Base-by-base conservation (phyloP, 2,888 invertebrate genomes). In the Aricia artaxerxes region DNA sequence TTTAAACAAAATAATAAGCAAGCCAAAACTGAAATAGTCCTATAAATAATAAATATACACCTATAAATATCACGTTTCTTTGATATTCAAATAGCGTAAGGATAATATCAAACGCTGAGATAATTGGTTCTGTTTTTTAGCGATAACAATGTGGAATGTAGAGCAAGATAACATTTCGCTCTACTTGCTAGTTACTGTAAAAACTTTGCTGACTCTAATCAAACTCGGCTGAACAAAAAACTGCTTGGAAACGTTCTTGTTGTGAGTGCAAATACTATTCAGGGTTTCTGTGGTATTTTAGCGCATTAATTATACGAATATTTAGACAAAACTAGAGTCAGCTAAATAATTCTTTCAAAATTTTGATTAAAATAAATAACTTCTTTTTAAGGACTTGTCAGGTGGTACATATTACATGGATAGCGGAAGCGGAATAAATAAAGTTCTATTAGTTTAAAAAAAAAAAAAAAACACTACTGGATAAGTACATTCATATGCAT, bases 131-230 rank as follows among this genome's bases (percentile, higher is more conserved):
- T 9, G 61, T 61, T 61, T 24, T 57, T 61, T 61, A 61, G 24
- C 7, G n/a, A 61, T 61, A 61, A 24, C 61, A 61, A 61, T 61
- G 24, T 61, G 24, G 7, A 61, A 61, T 61, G 24, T 61, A 24
- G 24, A 61, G 24, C 61, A 61, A 61, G 16, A 61, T 24, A 61
- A 61, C 61, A 61, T 61, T 61, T 61, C 24, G 6, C 24, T 24
- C 24, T 7, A 61, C 24, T 61, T 61, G 24, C 61, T 7, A 61
- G 9, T 61, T 61, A 7, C 61, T 61, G 61, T 9, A 61, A 61
- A 61, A 61, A 61, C 61, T 61, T 61, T 61, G 61, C 61, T n/a
- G 61, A 61, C 61, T 61, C 9, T 61, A 61, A 24, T 61, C n/a
- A 61, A 61, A 61, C 61, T 24, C 24, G 2, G 24, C 24, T 61